Conservation (phyloP, 2,797 vertebrate genomes). For the Heliangelus exortis region DNA sequence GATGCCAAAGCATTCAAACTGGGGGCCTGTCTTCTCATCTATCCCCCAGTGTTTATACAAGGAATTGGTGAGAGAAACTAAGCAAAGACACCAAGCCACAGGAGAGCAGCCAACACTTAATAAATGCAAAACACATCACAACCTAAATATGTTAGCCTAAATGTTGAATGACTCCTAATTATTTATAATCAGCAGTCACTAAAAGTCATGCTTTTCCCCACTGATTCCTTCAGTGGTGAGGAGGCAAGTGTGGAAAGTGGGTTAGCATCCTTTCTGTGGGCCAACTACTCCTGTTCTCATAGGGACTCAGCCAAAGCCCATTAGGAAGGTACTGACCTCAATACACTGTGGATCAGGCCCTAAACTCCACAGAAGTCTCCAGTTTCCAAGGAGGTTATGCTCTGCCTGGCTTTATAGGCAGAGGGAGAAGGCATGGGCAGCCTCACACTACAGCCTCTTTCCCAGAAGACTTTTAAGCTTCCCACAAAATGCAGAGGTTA, state of each 20-base stretch:
- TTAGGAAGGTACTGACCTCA: constrained; percentile 10
- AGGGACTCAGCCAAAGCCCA: constrained; percentile 7
- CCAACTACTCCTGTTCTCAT: neutral
- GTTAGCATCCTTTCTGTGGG: neutral
- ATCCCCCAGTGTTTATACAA: neutral
- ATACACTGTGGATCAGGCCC: neutral
- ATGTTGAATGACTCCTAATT: constrained; percentile 33
- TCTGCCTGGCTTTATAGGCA: neutral
- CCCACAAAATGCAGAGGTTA: neutral
- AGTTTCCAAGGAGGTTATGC: neutral
- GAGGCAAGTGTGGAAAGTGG: neutral
- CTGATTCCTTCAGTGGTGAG: neutral
- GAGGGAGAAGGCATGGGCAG: neutral
- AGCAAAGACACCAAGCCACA: neutral
- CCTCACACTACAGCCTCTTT: neutral
- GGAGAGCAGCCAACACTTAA: constrained; percentile 41
- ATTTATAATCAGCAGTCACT: constrained; percentile 52
- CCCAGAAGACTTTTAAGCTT: neutral
- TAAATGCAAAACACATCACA: constrained; percentile 8
- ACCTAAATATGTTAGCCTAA: constrained; percentile 5
- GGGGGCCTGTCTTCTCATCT: neutral
- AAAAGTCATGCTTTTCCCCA: constrained; percentile 2
- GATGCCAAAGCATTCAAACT: neutral
- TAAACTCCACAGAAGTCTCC: neutral
- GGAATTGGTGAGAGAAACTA: neutral